Evolutionary conservation across 2,113 vertebrate species (phyloP).

Genomic region (Clarias magur): DNA sequence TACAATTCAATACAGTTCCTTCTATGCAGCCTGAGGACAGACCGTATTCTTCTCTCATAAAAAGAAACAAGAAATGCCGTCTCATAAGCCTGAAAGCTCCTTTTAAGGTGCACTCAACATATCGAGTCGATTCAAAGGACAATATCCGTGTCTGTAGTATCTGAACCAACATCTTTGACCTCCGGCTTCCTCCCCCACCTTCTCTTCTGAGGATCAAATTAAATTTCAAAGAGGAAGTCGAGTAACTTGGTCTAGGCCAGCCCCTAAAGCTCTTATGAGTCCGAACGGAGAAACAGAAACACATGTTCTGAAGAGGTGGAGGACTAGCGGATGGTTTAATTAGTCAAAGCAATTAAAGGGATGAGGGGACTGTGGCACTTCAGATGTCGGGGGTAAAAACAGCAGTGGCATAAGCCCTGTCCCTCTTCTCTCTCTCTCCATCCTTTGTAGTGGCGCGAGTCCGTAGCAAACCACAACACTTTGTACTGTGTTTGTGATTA

Average conservation of each 20-base stretch:
- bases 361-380: constrained; percentile 64
- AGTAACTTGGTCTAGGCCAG: constrained; percentile 41
- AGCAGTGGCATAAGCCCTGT: constrained; percentile 55
- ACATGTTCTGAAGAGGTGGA: constrained; percentile 55
- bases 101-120: constrained; percentile 56
- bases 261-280: constrained; percentile 53
- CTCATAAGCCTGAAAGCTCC: constrained; percentile 46
- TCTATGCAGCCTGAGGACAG: constrained; percentile 50
- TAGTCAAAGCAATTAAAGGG: constrained; percentile 70
- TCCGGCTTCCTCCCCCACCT: constrained; percentile 15
- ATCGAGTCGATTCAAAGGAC: constrained; percentile 49
- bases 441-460: constrained; percentile 68
- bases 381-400: constrained; percentile 69
- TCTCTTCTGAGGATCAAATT: constrained; percentile 58
- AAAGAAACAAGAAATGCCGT: constrained; percentile 45
- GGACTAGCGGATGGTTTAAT: constrained; percentile 64
- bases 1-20: constrained; percentile 60
- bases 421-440: constrained; percentile 41
- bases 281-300: constrained; percentile 57
- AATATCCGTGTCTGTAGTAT: constrained; percentile 47
- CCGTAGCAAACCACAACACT: constrained; percentile 64
- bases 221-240: constrained; percentile 63
- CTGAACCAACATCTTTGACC: constrained; percentile 54
- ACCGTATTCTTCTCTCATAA: constrained; percentile 34
- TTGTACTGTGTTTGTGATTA: constrained; percentile 72